Base-by-base conservation (phyloP, 2,888 invertebrate genomes). In the Drosophila putrida region DNA sequence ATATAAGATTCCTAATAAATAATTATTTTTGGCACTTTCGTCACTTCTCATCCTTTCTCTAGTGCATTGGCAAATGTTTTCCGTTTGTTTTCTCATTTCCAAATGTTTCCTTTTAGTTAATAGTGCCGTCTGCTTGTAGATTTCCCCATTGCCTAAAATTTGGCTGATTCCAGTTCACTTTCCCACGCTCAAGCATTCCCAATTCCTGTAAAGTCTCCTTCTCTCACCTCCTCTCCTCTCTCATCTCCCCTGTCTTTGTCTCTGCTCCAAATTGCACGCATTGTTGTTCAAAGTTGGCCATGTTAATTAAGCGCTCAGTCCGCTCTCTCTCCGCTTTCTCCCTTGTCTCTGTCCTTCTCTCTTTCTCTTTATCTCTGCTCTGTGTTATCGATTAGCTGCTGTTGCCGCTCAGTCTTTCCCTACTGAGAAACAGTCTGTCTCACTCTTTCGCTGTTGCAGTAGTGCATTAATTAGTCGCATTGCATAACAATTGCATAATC, bases 401-500 rank as follows among this genome's bases (percentile, higher is more conserved):
- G 27, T 54, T 44, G 31, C 38, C 20, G 15, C 47, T 47, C 27
- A 10, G 36, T 13, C 39, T 35, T 20, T 5, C 9, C 33, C 9
- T 20, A 20, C 20, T 20, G 20, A 20, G 20, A 20, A 20, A 20
- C n/a, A 2, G 46, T 8, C 20, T 10, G 15, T 4, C n/a, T 43
- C 31, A n/a, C 39, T 20, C 4, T 0, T 3, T n/a, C 11, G 6
- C 8, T 53, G 38, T 27, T 51, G 61, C 69, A 64, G 43, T 53
- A 54, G 46, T 50, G 61, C 72, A 78, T 71, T 88, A 83, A 83
- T 88, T 83, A 86, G 80, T 87, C 71, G 79, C 71, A 75, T 77
- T 75, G 76, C 76, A 78, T 73, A 77, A 78, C 86, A 90, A 88
- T 80, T 88, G 86, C 83, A 86, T 86, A 82, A 89, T 83, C 87